A percentile compares a stretch with the other conserved stretches of the same genome.
phyloP scores from a whole-genome alignment of 2,113 vertebrate genomes.

The Actenoides hombroni region DNA sequence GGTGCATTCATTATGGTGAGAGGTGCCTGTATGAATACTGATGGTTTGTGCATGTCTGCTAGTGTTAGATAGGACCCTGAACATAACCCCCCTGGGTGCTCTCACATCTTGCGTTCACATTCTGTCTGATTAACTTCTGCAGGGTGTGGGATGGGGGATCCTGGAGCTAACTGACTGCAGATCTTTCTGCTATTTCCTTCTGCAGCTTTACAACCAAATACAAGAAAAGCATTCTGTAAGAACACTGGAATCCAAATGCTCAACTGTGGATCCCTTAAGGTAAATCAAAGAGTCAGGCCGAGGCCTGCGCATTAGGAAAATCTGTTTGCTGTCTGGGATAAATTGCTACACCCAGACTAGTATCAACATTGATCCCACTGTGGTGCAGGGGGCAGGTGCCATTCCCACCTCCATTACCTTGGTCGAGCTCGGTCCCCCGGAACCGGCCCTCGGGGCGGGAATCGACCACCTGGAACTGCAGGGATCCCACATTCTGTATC shows the following conservation, averaged over 20 bases:
- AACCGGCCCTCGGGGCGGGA: constrained; percentile 84
- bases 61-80: not conserved
- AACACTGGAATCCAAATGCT: not conserved
- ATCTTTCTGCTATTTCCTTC: not conserved
- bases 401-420: constrained; percentile 80
- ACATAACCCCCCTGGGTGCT: not conserved
- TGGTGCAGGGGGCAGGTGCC: not conserved
- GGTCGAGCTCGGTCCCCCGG: constrained; percentile 86
- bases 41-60: not conserved
- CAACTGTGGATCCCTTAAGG: not conserved
- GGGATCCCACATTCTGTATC: constrained; percentile 80
- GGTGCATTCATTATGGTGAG: not conserved
- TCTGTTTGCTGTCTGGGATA: not conserved
- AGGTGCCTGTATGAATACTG: not conserved
- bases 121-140: not conserved
- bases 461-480: constrained; percentile 87
- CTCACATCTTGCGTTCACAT: not conserved
- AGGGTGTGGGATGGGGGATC: not conserved
- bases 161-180: not conserved
- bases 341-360: not conserved
- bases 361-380: not conserved
- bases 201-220: not conserved
- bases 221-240: not conserved
- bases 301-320: not conserved
- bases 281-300: not conserved